Base-by-base conservation (phyloP, 2,113 vertebrate species). In the Notarius quadriscutis region DNA sequence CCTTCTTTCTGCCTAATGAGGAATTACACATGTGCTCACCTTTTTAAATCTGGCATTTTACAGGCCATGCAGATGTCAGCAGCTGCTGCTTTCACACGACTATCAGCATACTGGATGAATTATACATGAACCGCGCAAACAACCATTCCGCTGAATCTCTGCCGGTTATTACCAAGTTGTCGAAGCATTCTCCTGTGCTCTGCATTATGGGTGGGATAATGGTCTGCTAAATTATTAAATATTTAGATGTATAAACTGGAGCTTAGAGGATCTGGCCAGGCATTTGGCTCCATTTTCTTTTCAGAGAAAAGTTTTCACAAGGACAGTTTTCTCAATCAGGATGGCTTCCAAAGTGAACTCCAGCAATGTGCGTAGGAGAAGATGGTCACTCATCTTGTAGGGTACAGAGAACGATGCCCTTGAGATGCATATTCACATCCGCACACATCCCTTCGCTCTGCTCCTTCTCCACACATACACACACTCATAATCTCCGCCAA, bases 91-190 rank as follows among this genome's bases (percentile, higher is more conserved):
- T 82, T 60, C 20, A 17, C 57, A 74, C 22, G 48, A 77, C 81
- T 74, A 83, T 77, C 81, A 87, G 34, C 57, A 72, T 69, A 87
- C 79, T 77, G 88, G 90, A 92, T 93, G 91, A 93, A 94, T 94
- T 88, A 90, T 87, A 92, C 92, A 89, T 92, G 91, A 94, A 92
- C 90, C 86, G 6, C 67, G 9, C 65, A 71, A 87, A 60, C 65
- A 20, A 60, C 79, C n/a, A 3, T 81, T 81, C 53, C 7, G 17
- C 22, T 50, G 53, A 30, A 71, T 71, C 85, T 57, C 63, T 71
- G 30, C 55, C 62, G 10, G 74, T 86, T 71, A 86, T 72, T 85
- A 77, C 71, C 72, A 81, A 62, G 34, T 50, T 8, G 72, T 75
- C 15, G 14, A 17, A 18, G 57, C 34, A 20, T 63, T 62, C 84